Evolutionary conservation across 2,888 invertebrate species (phyloP).

Genomic region (Oscheius onirici): DNA sequence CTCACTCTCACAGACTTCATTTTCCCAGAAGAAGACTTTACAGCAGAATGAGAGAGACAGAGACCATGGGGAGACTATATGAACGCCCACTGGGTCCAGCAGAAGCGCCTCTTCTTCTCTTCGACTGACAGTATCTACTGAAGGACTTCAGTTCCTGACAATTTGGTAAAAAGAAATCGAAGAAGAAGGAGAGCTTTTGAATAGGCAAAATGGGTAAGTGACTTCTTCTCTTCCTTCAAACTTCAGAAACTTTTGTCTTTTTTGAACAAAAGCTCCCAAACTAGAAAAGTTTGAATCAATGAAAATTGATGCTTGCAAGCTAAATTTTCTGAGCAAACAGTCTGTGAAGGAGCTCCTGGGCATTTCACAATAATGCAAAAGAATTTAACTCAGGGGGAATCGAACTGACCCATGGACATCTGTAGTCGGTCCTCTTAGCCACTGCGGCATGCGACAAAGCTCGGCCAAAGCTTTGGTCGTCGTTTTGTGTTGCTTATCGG

Average conservation of each 20-base stretch:
- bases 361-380: too few species aligned
- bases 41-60: not conserved
- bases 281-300: not conserved
- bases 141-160: not conserved
- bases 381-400: too few species aligned
- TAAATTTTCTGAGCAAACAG: too few species aligned
- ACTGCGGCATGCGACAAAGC: too few species aligned
- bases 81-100: conserved; percentile 19
- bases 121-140: not conserved
- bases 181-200: not conserved
- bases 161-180: too few species aligned
- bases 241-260: not conserved
- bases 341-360: too few species aligned
- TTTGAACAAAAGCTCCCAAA: not conserved
- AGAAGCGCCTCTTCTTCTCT: not conserved
- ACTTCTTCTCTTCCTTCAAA: not conserved
- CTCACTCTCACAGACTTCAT: not conserved
- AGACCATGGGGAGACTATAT: conserved; percentile 22
- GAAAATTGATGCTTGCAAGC: too few species aligned
- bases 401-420: too few species aligned
- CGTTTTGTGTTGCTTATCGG: not conserved
- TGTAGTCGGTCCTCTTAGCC: too few species aligned
- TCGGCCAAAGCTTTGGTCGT: not conserved
- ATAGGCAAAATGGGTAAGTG: conserved; percentile 6
- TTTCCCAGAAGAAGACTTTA: conserved; percentile 19